Evolutionary conservation across 2,797 vertebrate species (phyloP), one percentile per base, ranked within the genome.

Genomic region (Streptopelia turtur): DNA sequence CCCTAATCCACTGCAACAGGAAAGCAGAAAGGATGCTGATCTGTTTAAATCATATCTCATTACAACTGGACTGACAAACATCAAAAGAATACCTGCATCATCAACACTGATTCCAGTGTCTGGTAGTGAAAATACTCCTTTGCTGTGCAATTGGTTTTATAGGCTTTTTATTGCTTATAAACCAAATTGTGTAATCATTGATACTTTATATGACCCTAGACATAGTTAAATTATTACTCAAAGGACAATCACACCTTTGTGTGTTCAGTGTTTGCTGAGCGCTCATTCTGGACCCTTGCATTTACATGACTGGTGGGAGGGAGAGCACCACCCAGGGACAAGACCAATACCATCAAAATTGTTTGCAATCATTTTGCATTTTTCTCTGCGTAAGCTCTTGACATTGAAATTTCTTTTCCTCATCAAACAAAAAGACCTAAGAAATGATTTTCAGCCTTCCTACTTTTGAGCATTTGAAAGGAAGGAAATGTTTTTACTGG

Each of bases 111-210:
- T 52, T 60, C 25, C 35, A 21, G 20, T 11, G 10, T 17, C 55
- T 21, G 31, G 16, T 4, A 45, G 23, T 28, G 64, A 50, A 84
- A 81, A 77, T 31, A 43, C 22, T 69, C 31, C 20, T 28, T 33
- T 37, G 27, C 4, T 69, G 5, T 70, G 65, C 12, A 22, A 3
- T 30, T 50, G 41, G 3, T 41, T 94, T 96, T 90, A 94, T 61
- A n/a, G 65, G 14, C 14, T 33, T 92, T 94, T 95, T 94, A 90
- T 81, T 88, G 74, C 90, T 71, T 41, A 37, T 61, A 92, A 90
- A 86, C 10, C 37, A 31, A 65, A 53, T 52, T 49, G 77, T 16
- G 0, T 90, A 35, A 86, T 35, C 0, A 4, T 3, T 41, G 39
- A 61, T 20, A 35, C n/a, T 25, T 91, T 43, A 28, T 49, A 27